Conservation (phyloP, 2,888 invertebrate genomes). For the Coronaproctus castanopsis region DNA sequence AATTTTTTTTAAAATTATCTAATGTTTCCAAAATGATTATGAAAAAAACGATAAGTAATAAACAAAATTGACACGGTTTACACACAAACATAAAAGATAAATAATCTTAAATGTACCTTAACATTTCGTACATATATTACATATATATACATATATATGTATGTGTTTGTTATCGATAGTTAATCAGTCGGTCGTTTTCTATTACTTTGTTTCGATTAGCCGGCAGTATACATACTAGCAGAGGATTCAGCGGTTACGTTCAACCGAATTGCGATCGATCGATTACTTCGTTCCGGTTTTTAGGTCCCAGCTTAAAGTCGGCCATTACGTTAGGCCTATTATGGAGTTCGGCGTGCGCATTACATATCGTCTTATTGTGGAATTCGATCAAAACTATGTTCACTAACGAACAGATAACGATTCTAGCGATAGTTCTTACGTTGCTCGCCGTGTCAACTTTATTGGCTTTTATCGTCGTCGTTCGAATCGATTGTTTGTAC, state of each 20-base stretch:
- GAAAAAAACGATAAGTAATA: too few species aligned
- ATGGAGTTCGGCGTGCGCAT: conserved; percentile 19
- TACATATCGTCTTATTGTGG: conserved; percentile 19
- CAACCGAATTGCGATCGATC: conserved; percentile 20
- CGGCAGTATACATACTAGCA: conserved; percentile 22
- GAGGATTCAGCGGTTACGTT: conserved; percentile 23
- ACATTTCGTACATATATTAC: too few species aligned
- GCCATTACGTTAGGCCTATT: conserved; percentile 19
- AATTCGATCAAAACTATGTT: conserved; percentile 19
- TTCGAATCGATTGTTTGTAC: conserved; percentile 22
- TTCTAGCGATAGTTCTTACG: conserved; percentile 20
- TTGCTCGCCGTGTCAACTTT: conserved; percentile 19
- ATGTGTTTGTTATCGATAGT: too few species aligned
- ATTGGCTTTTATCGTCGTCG: conserved; percentile 17
- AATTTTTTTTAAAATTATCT: too few species aligned
- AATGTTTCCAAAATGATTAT: too few species aligned
- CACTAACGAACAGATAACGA: conserved; percentile 17
- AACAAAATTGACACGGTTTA: too few species aligned
- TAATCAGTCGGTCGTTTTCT: not conserved
- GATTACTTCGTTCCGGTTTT: conserved; percentile 19
- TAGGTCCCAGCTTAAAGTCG: conserved; percentile 20
- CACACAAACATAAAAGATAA: too few species aligned
- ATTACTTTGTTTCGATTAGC: conserved; percentile 17
- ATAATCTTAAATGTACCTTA: too few species aligned
- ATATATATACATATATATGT: too few species aligned